Conservation (phyloP, 2,797 vertebrate species). For the Rhinophrynus dorsalis region DNA sequence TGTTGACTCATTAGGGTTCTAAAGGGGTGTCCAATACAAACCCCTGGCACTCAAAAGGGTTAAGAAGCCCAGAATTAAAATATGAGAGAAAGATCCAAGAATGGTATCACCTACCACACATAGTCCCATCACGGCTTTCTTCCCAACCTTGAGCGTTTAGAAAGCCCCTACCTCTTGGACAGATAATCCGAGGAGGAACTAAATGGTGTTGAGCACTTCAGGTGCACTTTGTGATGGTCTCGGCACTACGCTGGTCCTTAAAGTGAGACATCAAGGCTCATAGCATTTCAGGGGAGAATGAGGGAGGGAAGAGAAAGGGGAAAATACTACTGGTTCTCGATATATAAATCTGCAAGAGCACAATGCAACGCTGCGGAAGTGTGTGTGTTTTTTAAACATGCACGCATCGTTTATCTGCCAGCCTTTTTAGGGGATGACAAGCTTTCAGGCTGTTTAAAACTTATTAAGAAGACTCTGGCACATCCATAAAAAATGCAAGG, state of each 20-base stretch:
- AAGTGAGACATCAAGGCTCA: not conserved
- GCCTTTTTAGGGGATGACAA: constrained; percentile 33
- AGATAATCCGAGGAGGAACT: constrained; percentile 1
- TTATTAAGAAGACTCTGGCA: constrained; percentile 24
- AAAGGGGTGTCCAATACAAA: too few species aligned
- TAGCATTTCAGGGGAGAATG: constrained; percentile 21
- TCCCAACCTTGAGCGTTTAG: not conserved
- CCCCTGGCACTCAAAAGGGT: too few species aligned
- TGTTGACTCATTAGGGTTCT: too few species aligned
- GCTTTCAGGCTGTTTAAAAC: constrained; percentile 27
- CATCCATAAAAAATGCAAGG: constrained; percentile 23
- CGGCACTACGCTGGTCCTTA: constrained; percentile 1
- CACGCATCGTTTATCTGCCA: constrained; percentile 47
- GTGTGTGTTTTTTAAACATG: constrained; percentile 25
- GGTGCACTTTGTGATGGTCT: constrained; percentile 3
- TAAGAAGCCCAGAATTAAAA: too few species aligned
- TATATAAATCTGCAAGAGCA: constrained; percentile 39
- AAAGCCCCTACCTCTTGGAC: not conserved
- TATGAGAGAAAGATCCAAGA: too few species aligned
- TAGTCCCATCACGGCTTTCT: constrained; percentile 25
- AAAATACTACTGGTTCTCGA: constrained; percentile 38
- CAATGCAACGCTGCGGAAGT: constrained; percentile 40
- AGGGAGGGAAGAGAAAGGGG: constrained; percentile 7
- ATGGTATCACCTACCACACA: constrained; percentile 30
- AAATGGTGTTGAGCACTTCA: not conserved